Base-by-base conservation (phyloP, 2,888 invertebrate genomes). In the Troglohyphantes excavatus region DNA sequence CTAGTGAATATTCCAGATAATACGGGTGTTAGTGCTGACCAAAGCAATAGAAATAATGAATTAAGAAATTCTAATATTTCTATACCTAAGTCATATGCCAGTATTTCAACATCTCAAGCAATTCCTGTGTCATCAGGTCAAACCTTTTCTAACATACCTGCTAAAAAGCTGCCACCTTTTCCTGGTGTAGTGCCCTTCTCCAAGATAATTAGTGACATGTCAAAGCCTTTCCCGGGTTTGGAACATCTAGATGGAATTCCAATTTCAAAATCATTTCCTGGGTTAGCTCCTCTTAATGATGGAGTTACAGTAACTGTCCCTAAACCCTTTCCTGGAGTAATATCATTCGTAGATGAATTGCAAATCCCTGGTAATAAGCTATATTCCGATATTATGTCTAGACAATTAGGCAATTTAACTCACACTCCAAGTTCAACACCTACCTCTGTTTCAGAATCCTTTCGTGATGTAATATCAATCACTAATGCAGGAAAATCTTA, bases 51-150 rank as follows among this genome's bases (percentile, higher is more conserved):
- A 78, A 78, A 26, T 61, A 26, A 65, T 0, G 85, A 78, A 53
- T 53, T 75, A 1, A 65, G 67, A 67, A 84, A 59, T 76, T 7
- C 21, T 5, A 23, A 46, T 26, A 23, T 76, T 53, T 68, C 68
- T 70, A 7, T 59, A 23, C 11, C 81, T 53, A 75, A 86, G 68
- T 78, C 85, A 59, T 86, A 70, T 53, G n/a, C 83, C 2, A 46
- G 61, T 27, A 67, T 70, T 11, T 33, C 67, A 2, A 46, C 61
- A 7, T 68, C 78, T 21, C 83, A 83, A 61, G n/a, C 73, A 19
- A n/a, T 59, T 72, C 27, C 85, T n/a, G 61, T 59, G 29, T 26
- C 76, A 27, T 27, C 75, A 19, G 53, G 76, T 13, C 76, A 68
- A 11, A 26, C 85, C 17, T 86, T 78, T 61, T 21, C 76, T 39